These are phyloP conservation scores for Corbicula japonica DNA, from an alignment of 2,888 invertebrate genomes.

Conservation along the genomic window DNA sequence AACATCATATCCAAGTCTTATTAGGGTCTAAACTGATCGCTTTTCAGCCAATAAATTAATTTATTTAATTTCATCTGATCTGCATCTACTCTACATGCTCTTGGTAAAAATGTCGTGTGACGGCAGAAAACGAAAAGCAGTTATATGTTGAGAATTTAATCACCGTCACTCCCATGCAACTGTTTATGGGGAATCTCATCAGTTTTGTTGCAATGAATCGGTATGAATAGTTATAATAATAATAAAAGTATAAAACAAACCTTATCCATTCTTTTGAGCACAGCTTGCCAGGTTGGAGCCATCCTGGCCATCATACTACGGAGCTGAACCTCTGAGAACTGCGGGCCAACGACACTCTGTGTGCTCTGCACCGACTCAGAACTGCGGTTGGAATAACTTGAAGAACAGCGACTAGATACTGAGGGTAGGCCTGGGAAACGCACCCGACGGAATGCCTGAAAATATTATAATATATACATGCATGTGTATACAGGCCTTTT, in stretches of 20 bases:
- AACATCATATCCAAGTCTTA: too few species aligned
- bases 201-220: too few species aligned
- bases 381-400: conserved; percentile 66
- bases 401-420: conserved; percentile 75
- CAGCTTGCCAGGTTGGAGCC: conserved; percentile 74
- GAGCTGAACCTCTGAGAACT: conserved; percentile 59
- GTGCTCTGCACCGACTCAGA: conserved; percentile 54
- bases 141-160: too few species aligned
- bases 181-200: too few species aligned
- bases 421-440: conserved; percentile 82
- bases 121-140: too few species aligned
- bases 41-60: too few species aligned
- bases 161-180: too few species aligned
- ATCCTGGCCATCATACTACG: conserved; percentile 68
- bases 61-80: too few species aligned
- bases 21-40: too few species aligned
- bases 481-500: not conserved
- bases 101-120: too few species aligned
- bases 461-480: conserved; percentile 6
- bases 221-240: not conserved
- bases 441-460: conserved; percentile 81
- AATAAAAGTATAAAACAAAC: conserved; percentile 48
- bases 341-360: conserved; percentile 40
- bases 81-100: too few species aligned
- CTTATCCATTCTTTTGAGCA: conserved; percentile 73